Conservation (phyloP, 2,888 invertebrate genomes). For the Matsumyia berberina region DNA sequence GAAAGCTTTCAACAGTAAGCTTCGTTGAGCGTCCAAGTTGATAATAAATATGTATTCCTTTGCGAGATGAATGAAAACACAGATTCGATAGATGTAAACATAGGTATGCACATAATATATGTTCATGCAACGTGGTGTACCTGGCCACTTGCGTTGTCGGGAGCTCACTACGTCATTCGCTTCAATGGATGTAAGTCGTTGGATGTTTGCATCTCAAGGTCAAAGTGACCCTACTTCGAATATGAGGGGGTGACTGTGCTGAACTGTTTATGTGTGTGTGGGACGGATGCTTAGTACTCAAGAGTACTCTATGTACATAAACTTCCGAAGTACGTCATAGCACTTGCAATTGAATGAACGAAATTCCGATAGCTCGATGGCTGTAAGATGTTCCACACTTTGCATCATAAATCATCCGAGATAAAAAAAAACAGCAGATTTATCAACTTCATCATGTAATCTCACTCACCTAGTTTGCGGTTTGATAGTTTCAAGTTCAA, state of each 20-base stretch:
- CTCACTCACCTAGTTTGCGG: slow-evolving; percentile 48
- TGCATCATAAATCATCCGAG: slow-evolving; percentile 42
- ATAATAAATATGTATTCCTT: slow-evolving; percentile 14
- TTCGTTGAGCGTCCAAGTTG: slow-evolving; percentile 44
- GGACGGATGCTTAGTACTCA: slow-evolving; percentile 37
- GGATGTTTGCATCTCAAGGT: slow-evolving; percentile 72
- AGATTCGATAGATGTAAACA: slow-evolving; percentile 48
- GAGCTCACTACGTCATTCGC: slow-evolving; percentile 61
- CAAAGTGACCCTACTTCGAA: slow-evolving; percentile 61
- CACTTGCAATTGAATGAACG: slow-evolving; percentile 30
- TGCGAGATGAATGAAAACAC: slow-evolving; percentile 69
- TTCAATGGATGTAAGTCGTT: slow-evolving; percentile 50
- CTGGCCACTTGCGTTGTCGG: slow-evolving; percentile 49
- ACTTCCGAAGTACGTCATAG: slow-evolving; percentile 64
- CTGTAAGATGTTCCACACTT: slow-evolving; percentile 14
- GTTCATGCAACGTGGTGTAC: slow-evolving; percentile 28
- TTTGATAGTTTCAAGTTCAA: slow-evolving; percentile 30
- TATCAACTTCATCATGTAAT: neutral
- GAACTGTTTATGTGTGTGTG: slow-evolving; percentile 26
- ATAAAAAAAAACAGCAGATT: slow-evolving; percentile 4
- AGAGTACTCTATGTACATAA: slow-evolving; percentile 11
- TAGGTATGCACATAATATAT: neutral
- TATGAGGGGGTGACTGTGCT: slow-evolving; percentile 11
- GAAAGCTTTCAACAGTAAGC: slow-evolving; percentile 63
- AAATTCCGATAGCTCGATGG: slow-evolving; percentile 19